Base-by-base conservation (phyloP, 2,113 vertebrate species). In the Oreochromis niloticus region DNA sequence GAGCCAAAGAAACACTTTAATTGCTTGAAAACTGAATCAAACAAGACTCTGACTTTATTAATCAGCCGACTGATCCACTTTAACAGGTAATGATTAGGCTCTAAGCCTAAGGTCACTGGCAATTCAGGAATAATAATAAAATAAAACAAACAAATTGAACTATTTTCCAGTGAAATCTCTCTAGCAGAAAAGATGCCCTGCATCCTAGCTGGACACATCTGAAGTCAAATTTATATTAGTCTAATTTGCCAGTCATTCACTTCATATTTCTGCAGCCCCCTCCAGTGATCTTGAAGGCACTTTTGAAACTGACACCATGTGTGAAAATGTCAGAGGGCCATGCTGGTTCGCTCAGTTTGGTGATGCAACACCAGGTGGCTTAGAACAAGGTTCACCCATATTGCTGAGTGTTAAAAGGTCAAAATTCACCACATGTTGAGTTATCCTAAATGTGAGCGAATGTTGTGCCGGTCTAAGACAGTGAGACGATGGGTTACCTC, bases 311-410 rank as follows among this genome's bases (percentile, higher is more conserved):
- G 87, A 95, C 84, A 94, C 94, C 91, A 14, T 57, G 48, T 86
- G 89, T 89, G 88, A 63, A 93, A 96, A 96, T 94, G 95, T 95
- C 95, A 96, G 59, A 92, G 84, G 86, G 82, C 79, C 91, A 78
- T 59, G 66, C 71, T 39, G 57, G 68, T 89, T 90, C 39, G 52
- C 85, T 84, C 22, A 16, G 61, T 55, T 27, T 17, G 32, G 75
- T 90, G 83, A 57, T 78, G 84, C 85, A 93, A 90, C 7, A 10
- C 24, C 85, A 52, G 68, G 46, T 75, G 4, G 50, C 86, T 82
- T 59, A 88, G 92, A 89, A 83, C 90, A 91, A 90, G 68, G 91
- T 87, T 93, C 89, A 84, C 27, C 68, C 2, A 0, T 39, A 10
- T 55, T 7, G 24, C 84, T 91, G 59, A 1, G 81, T 55, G 81